These are phyloP conservation scores for Emydoidea blandingii DNA, from an alignment of 2,797 vertebrate genomes.

Conservation along the genomic window DNA sequence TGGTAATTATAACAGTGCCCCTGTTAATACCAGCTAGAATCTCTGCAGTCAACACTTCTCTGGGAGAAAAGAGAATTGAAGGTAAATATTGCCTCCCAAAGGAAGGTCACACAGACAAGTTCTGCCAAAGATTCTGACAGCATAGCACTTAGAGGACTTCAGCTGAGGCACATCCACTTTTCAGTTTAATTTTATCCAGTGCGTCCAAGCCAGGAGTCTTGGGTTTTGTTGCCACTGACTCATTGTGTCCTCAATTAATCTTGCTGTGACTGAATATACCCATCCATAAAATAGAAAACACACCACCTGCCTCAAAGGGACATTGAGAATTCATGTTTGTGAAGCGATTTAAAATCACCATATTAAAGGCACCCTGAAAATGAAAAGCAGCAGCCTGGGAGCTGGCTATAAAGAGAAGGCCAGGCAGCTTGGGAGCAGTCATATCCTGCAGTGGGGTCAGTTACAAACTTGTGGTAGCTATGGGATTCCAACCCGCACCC, in stretches of 20 bases:
- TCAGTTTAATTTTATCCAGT: neutral
- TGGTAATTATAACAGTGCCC: neutral
- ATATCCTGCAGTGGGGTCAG: neutral
- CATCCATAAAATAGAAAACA: neutral
- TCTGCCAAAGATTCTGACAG: conserved; percentile 22
- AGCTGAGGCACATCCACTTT: neutral
- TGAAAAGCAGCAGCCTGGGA: neutral
- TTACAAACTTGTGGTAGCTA: neutral
- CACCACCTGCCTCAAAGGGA: neutral
- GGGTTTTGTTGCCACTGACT: conserved; percentile 24
- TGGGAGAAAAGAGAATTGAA: conserved; percentile 1
- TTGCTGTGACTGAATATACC: neutral
- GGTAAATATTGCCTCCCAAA: neutral
- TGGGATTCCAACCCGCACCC: neutral
- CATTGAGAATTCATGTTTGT: neutral
- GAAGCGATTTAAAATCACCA: neutral
- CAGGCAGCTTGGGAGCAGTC: neutral
- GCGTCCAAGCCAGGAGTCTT: neutral
- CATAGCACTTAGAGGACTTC: conserved; percentile 22
- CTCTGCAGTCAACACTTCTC: conserved; percentile 10
- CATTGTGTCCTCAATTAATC: neutral
- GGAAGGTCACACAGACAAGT: neutral
- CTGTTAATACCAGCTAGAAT: neutral
- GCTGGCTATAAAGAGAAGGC: neutral
- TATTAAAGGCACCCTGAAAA: neutral